These are phyloP conservation scores for Eptatretus atami DNA, from an alignment of 2,797 vertebrate species.

Conservation along the genomic window DNA sequence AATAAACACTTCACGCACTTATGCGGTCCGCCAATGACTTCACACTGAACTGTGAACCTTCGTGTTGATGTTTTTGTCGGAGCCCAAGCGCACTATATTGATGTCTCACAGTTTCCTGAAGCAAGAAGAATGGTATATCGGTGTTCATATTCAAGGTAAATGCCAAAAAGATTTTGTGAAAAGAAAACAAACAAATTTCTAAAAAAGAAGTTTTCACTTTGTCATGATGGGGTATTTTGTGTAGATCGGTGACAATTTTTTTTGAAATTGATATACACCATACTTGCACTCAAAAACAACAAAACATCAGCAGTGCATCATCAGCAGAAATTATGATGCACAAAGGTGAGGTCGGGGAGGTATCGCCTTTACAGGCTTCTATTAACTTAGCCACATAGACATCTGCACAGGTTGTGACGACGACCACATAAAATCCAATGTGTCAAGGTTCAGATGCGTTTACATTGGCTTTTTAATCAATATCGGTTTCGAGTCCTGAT, in stretches of 20 bases:
- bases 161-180: neutral
- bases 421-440: too few species aligned
- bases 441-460: too few species aligned
- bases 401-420: too few species aligned
- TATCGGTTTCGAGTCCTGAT: too few species aligned
- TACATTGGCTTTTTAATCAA: too few species aligned
- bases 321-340: too few species aligned
- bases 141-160: neutral
- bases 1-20: conserved; percentile 18
- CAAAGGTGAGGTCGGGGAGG: too few species aligned
- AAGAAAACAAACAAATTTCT: conserved; percentile 13
- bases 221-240: too few species aligned
- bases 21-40: conserved; percentile 27
- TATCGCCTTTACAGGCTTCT: too few species aligned
- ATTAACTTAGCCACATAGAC: too few species aligned
- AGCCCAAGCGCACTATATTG: conserved; percentile 32
- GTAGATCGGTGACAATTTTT: too few species aligned
- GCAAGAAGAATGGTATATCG: conserved; percentile 8
- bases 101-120: conserved; percentile 43
- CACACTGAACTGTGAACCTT: conserved; percentile 28
- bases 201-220: conserved; percentile 11
- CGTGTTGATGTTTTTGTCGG: conserved; percentile 24
- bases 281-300: neutral
- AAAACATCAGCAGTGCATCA: too few species aligned
- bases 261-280: conserved; percentile 6